Percentiles rank a stretch among this genome's conserved stretches.
These are phyloP conservation scores for Amiota mariae DNA, from an alignment of 2,888 invertebrate species.

Conservation along the genomic window DNA sequence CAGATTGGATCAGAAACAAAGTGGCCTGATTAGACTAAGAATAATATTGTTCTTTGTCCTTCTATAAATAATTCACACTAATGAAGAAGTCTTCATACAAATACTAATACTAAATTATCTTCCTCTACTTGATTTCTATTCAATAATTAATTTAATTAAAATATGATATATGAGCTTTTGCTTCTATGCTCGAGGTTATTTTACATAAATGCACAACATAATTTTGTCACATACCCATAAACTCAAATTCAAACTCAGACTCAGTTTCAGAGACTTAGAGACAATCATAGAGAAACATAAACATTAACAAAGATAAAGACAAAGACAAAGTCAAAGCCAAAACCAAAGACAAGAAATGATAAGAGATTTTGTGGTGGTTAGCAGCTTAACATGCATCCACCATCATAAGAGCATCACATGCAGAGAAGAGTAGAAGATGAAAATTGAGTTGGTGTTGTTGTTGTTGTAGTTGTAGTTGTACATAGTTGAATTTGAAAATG, in stretches of 20 bases:
- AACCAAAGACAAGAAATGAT: constrained; percentile 5
- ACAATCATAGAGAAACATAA: constrained; percentile 14
- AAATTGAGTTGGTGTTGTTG: no score
- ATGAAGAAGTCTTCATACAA: background rate
- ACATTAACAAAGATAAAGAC: constrained; percentile 16
- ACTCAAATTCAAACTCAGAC: constrained; percentile 21
- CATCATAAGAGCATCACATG: no score
- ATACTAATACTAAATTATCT: background rate
- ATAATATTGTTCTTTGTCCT: background rate
- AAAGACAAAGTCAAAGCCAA: constrained; percentile 4
- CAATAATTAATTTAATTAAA: constrained; percentile 64
- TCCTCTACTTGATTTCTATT: constrained; percentile 24
- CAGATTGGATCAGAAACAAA: no score
- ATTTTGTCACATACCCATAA: constrained; percentile 34
- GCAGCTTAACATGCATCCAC: no score
- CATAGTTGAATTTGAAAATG: no score
- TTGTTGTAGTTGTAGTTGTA: no score
- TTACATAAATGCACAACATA: constrained; percentile 9
- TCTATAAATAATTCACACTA: background rate
- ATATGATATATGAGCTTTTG: constrained; percentile 38
- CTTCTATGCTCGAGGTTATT: constrained; percentile 24
- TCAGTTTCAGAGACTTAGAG: background rate
- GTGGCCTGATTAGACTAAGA: no score
- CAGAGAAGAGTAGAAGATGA: no score
- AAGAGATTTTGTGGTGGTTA: no score